Evolutionary conservation across 1,140 invertebrate genomes (phyloP).

Genomic region (Chrysopa pallens): DNA sequence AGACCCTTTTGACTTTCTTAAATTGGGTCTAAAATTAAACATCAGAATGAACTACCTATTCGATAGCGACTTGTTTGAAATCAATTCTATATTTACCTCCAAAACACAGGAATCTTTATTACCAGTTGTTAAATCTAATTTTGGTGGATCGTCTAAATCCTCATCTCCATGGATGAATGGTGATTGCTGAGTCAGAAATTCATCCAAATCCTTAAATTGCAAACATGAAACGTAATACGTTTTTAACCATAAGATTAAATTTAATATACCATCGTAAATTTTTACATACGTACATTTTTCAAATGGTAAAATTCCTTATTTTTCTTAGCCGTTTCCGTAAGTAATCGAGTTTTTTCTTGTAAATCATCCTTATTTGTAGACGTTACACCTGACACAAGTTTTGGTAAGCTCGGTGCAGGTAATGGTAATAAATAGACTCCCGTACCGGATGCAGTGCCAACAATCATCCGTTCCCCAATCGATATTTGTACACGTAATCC

Average conservation of each 20-base stretch:
- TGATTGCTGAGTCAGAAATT: conserved; percentile 5
- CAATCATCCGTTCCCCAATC: conserved; percentile 72
- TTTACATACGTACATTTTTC: conserved; percentile 19
- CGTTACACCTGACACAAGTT: conserved; percentile 41
- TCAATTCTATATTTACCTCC: too few species aligned
- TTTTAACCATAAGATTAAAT: too few species aligned
- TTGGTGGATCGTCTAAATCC: conserved; percentile 51
- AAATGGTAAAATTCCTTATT: conserved; percentile 52
- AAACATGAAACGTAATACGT: too few species aligned
- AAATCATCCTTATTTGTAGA: conserved; percentile 43
- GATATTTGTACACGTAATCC: conserved; percentile 67
- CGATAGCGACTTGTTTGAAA: too few species aligned
- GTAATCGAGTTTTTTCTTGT: conserved; percentile 38
- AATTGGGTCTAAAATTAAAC: too few species aligned
- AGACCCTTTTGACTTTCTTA: too few species aligned
- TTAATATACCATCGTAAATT: background rate
- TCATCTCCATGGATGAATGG: conserved; percentile 42
- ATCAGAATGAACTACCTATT: too few species aligned
- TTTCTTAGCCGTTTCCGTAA: conserved; percentile 45
- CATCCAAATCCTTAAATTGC: conserved; percentile 4
- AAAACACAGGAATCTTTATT: conserved; percentile 72
- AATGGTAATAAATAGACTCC: conserved; percentile 58
- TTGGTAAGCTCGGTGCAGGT: conserved; percentile 48
- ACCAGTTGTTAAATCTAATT: conserved; percentile 55
- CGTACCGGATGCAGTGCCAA: conserved; percentile 77